Conservation (phyloP, 2,888 invertebrate genomes). For the Erynnis tages region DNA sequence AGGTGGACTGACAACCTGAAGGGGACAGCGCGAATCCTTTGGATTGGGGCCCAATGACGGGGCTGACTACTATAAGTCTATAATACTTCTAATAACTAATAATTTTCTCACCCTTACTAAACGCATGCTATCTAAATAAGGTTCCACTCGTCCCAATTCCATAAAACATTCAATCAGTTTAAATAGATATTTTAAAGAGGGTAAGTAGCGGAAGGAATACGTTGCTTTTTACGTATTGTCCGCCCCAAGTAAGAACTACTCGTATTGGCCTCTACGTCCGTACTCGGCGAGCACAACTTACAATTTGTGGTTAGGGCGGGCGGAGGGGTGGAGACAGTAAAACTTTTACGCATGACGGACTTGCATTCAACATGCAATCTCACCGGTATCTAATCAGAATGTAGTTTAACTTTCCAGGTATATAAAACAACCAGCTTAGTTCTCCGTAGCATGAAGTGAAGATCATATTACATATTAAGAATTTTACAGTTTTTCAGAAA, state of each 20-base stretch:
- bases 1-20: too few relatives aligned
- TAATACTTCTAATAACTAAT: too few relatives aligned
- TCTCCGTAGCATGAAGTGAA: too few relatives aligned
- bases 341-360: neutral
- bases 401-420: neutral
- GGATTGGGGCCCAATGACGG: too few relatives aligned
- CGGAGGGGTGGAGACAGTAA: neutral
- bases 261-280: neutral
- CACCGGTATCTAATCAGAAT: neutral
- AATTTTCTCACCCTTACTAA: too few relatives aligned
- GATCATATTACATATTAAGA: neutral
- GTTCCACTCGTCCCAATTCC: too few relatives aligned
- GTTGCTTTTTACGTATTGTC: neutral
- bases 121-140: too few relatives aligned
- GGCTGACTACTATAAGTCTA: too few relatives aligned
- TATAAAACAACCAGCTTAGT: neutral
- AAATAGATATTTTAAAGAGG: too few relatives aligned
- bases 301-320: conserved; percentile 1
- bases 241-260: neutral
- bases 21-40: too few relatives aligned
- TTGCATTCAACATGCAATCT: neutral
- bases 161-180: too few relatives aligned
- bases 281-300: neutral
- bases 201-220: too few relatives aligned
- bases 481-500: neutral